phyloP scores from a whole-genome alignment of 2,888 invertebrate genomes.

The Therioaphis trifolii region DNA sequence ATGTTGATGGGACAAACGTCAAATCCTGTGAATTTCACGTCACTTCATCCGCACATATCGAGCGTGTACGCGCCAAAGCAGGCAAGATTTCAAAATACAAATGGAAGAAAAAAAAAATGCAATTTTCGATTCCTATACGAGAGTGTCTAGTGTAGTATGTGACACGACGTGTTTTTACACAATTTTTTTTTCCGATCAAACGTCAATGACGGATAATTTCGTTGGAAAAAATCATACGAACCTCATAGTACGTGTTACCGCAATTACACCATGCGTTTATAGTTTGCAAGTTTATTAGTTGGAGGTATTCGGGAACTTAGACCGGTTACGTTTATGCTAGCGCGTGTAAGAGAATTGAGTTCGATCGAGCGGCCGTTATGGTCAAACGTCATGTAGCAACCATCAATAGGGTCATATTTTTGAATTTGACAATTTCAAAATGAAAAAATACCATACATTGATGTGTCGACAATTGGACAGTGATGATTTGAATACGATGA shows the following conservation, averaged over 20 bases:
- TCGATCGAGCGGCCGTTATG: background rate
- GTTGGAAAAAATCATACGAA: too few relatives aligned
- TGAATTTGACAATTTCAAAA: background rate
- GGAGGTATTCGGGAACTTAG: too few relatives aligned
- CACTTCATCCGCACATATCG: background rate
- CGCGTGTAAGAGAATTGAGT: background rate
- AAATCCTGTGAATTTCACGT: slow-evolving; percentile 10
- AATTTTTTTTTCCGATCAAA: too few relatives aligned
- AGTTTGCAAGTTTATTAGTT: too few relatives aligned
- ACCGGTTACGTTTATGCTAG: background rate
- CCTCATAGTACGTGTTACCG: too few relatives aligned
- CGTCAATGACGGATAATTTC: too few relatives aligned
- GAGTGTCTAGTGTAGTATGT: too few relatives aligned
- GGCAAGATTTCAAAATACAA: background rate
- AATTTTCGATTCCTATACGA: background rate
- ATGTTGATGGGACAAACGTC: slow-evolving; percentile 7
- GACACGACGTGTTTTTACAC: too few relatives aligned
- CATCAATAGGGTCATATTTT: background rate
- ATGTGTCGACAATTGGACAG: background rate
- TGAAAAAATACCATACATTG: background rate
- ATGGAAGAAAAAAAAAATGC: background rate
- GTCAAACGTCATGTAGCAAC: background rate
- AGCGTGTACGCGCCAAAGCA: background rate
- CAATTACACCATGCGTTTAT: too few relatives aligned
- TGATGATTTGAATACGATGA: background rate